A percentile compares a stretch with the other conserved stretches of the same genome.
These are phyloP conservation scores for Carassius auratus DNA, from an alignment of 2,113 vertebrate genomes.

Conservation along the genomic window DNA sequence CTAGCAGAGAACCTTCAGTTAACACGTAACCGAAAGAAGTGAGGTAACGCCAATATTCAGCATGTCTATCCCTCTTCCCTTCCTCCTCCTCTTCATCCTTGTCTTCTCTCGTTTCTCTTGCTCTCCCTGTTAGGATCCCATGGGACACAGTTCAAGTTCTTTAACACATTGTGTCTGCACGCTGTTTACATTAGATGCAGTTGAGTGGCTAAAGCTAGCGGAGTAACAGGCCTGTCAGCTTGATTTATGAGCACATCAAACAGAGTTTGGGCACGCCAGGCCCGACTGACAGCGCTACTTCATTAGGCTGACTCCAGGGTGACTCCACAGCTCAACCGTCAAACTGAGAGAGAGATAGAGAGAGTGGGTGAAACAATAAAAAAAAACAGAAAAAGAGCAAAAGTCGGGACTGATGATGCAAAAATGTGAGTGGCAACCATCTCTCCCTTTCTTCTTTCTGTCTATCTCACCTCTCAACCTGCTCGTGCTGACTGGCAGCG, in stretches of 20 bases:
- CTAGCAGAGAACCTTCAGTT: neutral
- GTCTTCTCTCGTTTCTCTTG: conserved; percentile 53
- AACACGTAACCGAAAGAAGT: neutral
- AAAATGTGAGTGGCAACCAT: conserved; percentile 58
- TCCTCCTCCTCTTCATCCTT: conserved; percentile 19
- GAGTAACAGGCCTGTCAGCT: conserved; percentile 89
- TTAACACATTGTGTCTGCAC: conserved; percentile 74
- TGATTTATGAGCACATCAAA: conserved; percentile 98
- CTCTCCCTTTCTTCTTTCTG: conserved; percentile 30
- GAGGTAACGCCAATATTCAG: neutral
- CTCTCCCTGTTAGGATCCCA: conserved; percentile 64
- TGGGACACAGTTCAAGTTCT: conserved; percentile 78
- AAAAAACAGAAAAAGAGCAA: conserved; percentile 65
- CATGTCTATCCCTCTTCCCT: conserved; percentile 23
- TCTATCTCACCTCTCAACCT: conserved; percentile 44
- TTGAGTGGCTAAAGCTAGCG: conserved; percentile 87
- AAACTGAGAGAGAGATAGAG: conserved; percentile 56
- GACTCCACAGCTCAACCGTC: conserved; percentile 74
- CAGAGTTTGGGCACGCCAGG: conserved; percentile 87
- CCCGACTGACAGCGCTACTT: conserved; percentile 88
- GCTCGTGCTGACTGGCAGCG: conserved; percentile 38
- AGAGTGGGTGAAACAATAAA: conserved; percentile 54
- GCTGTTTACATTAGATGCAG: conserved; percentile 87
- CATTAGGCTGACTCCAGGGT: conserved; percentile 87
- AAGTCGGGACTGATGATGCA: conserved; percentile 66